These are phyloP conservation scores for Lerema accius DNA, from an alignment of 1,140 invertebrate genomes.

Conservation along the genomic window DNA sequence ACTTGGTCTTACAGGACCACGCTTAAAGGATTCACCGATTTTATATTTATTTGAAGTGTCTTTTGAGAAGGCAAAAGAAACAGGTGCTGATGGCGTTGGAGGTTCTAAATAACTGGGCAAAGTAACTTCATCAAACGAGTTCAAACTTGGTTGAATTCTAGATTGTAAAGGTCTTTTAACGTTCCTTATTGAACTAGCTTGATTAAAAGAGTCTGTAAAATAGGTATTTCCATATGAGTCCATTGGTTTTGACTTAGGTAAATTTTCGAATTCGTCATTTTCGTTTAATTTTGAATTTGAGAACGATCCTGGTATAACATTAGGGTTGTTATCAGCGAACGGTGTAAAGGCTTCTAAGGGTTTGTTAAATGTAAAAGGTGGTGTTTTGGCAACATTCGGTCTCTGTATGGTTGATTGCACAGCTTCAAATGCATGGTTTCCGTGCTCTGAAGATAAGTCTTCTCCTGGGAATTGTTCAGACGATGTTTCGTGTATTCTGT, in stretches of 20 bases:
- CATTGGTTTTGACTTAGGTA: constrained; percentile 50
- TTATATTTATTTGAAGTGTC: constrained; percentile 63
- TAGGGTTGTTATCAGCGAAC: constrained; percentile 62
- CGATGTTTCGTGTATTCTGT: constrained; percentile 71
- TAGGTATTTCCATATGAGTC: constrained; percentile 75
- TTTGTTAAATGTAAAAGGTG: constrained; percentile 61
- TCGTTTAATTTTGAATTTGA: constrained; percentile 53
- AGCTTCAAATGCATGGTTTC: constrained; percentile 73
- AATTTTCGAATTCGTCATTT: constrained; percentile 55
- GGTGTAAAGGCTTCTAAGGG: constrained; percentile 60
- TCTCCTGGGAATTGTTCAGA: constrained; percentile 79
- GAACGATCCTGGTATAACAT: constrained; percentile 64
- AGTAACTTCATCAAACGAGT: constrained; percentile 54
- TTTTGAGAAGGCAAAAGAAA: constrained; percentile 61
- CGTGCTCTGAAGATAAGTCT: constrained; percentile 72
- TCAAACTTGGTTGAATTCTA: constrained; percentile 50
- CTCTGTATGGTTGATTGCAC: constrained; percentile 67
- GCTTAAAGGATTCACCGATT: constrained; percentile 59
- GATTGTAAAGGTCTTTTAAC: constrained; percentile 63
- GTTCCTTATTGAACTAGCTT: constrained; percentile 69
- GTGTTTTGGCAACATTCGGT: constrained; percentile 55
- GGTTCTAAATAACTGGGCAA: constrained; percentile 79
- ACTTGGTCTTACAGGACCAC: constrained; percentile 60
- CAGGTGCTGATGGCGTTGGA: constrained; percentile 65
- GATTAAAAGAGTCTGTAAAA: constrained; percentile 70